Evolutionary conservation across 35 echinoderm and acorn worm species (phyloP).

Genomic region (Heliocidaris erythrogramma): DNA sequence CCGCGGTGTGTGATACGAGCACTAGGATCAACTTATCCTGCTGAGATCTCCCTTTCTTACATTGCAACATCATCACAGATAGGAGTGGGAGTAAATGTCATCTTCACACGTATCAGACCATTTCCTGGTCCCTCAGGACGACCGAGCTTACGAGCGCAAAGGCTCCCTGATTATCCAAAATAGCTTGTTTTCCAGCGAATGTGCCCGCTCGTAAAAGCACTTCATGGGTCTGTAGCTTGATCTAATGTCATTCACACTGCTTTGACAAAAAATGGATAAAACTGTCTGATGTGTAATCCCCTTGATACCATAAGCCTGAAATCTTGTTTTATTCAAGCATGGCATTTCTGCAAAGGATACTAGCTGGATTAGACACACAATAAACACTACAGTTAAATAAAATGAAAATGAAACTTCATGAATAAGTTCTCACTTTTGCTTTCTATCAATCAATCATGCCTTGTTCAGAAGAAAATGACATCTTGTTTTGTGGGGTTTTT

Average conservation of each 20-base stretch:
- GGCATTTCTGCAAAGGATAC: neutral
- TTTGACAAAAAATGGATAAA: neutral
- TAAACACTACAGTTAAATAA: neutral
- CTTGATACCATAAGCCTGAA: neutral
- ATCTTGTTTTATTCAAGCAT: neutral
- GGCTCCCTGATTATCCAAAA: neutral
- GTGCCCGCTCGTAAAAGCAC: neutral
- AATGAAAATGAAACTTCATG: neutral
- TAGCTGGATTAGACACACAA: neutral
- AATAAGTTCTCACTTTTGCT: too few species aligned
- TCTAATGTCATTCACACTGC: slow-evolving; percentile 8
- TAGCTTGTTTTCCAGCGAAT: neutral
- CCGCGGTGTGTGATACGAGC: neutral
- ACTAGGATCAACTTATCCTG: neutral
- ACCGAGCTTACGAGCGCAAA: neutral
- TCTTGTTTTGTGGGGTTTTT: too few species aligned
- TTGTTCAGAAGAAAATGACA: neutral
- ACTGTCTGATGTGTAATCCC: neutral
- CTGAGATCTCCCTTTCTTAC: neutral
- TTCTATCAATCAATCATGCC: too few species aligned
- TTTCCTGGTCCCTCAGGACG: neutral
- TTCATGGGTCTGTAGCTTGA: neutral
- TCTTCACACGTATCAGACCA: neutral
- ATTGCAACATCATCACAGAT: neutral
- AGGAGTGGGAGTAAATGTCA: neutral